Base-by-base conservation (phyloP, 2,888 invertebrate species). In the Zeuzera pyrina region DNA sequence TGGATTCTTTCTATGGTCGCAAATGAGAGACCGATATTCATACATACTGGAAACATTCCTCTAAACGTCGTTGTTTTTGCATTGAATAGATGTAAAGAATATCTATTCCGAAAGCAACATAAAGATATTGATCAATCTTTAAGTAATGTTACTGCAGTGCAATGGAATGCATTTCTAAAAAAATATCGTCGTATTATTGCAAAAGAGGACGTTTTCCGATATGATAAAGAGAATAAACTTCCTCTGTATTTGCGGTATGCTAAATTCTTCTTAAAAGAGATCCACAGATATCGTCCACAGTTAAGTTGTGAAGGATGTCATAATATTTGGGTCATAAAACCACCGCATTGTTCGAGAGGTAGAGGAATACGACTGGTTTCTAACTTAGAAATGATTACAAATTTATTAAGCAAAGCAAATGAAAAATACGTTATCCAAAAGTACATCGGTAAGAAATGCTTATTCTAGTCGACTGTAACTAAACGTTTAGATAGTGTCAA, bases 301-400 rank as follows among this genome's bases (percentile, higher is more conserved):
- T 62, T 91, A 30, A 83, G 85, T 38, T 87, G 89, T 58, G 95
- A 95, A 71, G 95, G 95, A 1, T 86, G 85, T 42, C 87, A 89
- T 56, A 94, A 95, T 69, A 88, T 95, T 45, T 96, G 95, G 95
- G 94, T 96, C 39, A 85, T 96, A 25, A 96, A 96, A 62, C 95
- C 95, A 0, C 91, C 90, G 2, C 89, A 90, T 52, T 89, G 91
- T 43, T 93, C 92, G 15, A 85, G 94, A 51, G 95, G 95, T 0
- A 84, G 90, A 58, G 95, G 95, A 2, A 95, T 96, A 42, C 86
- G 88, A 42, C 88, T 95, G 63, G 91, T 91, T 45, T 89, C 91
- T 49, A 88, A 89, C 41, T 72, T 94, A 36, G 87, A 88, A 36
- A 89, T 90, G 27, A 92, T 95, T 42, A 70, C 90, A 36, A 87